A percentile compares a stretch with the other conserved stretches of the same genome.
These are phyloP conservation scores for Drosophila orena DNA, from an alignment of 1,140 invertebrate genomes.

Conservation along the genomic window DNA sequence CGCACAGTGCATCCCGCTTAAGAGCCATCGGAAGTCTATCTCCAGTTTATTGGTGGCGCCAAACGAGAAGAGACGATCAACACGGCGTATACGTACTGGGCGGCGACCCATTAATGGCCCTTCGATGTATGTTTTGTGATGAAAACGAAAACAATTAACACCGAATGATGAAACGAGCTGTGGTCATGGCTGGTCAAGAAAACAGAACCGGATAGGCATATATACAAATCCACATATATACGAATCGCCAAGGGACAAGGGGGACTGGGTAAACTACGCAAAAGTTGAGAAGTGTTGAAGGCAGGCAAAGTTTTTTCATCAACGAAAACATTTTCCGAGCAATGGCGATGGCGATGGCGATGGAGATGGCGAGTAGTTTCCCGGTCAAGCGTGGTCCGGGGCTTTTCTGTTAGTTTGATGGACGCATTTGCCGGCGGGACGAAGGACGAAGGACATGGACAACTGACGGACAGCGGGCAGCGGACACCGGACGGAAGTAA, in stretches of 20 bases:
- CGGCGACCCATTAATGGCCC: conserved; percentile 62
- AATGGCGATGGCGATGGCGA: conserved; percentile 34
- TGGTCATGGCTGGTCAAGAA: conserved; percentile 35
- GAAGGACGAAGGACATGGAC: conserved; percentile 19
- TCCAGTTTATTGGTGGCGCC: conserved; percentile 74
- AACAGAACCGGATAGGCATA: conserved; percentile 20
- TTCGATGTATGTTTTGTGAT: conserved; percentile 78
- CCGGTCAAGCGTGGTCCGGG: conserved; percentile 66
- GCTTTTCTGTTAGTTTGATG: conserved; percentile 65
- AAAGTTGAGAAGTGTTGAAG: conserved; percentile 82
- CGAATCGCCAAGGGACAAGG: background rate
- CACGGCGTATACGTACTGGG: conserved; percentile 52
- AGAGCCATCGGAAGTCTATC: conserved; percentile 68
- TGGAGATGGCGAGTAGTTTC: conserved; percentile 58
- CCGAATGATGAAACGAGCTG: conserved; percentile 71
- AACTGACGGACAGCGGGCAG: conserved; percentile 10
- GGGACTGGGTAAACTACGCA: conserved; percentile 65
- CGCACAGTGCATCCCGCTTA: conserved; percentile 21
- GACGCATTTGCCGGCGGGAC: conserved; percentile 37
- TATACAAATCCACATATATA: conserved; percentile 11
- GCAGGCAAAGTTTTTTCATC: conserved; percentile 82
- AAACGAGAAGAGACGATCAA: conserved; percentile 35
- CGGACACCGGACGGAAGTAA: conserved; percentile 51
- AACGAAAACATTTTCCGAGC: conserved; percentile 76
- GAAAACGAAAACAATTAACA: conserved; percentile 83